These are phyloP conservation scores for Euleptes europaea DNA, from an alignment of 2,113 vertebrate genomes.

Conservation along the genomic window DNA sequence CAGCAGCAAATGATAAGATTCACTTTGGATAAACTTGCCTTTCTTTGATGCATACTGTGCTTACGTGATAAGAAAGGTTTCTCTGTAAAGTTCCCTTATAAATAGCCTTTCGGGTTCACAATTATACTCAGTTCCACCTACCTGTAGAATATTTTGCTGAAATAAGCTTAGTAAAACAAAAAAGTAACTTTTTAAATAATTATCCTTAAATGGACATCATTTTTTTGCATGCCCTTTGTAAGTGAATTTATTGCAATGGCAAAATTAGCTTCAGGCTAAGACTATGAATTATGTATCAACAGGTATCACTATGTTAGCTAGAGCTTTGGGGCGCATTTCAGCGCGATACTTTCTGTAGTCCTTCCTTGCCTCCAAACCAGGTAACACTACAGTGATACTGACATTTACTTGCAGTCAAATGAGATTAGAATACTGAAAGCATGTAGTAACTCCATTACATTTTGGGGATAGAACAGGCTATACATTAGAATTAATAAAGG, in stretches of 20 bases:
- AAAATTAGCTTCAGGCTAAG: background rate
- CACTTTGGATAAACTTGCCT: background rate
- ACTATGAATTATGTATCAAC: background rate
- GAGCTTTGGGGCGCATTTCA: background rate
- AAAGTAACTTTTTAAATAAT: background rate
- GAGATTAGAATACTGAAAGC: background rate
- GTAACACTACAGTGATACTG: constrained; percentile 12
- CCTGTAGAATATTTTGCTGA: background rate
- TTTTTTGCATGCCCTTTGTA: background rate
- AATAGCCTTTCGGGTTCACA: too few species aligned
- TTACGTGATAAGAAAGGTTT: background rate
- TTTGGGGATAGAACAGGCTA: background rate
- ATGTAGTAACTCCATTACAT: background rate
- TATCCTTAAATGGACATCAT: background rate
- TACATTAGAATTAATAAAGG: background rate
- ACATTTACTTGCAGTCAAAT: constrained; percentile 1
- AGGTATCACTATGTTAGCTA: background rate
- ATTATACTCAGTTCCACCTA: background rate
- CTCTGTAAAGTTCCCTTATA: background rate
- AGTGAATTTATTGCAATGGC: background rate
- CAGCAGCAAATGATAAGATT: background rate
- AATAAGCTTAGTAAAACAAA: background rate
- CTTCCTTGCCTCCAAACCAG: constrained; percentile 14
- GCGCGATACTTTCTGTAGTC: background rate
- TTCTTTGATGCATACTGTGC: background rate